These are phyloP conservation scores for Mactromeris polynyma DNA, from an alignment of 2,888 invertebrate genomes.

Conservation along the genomic window DNA sequence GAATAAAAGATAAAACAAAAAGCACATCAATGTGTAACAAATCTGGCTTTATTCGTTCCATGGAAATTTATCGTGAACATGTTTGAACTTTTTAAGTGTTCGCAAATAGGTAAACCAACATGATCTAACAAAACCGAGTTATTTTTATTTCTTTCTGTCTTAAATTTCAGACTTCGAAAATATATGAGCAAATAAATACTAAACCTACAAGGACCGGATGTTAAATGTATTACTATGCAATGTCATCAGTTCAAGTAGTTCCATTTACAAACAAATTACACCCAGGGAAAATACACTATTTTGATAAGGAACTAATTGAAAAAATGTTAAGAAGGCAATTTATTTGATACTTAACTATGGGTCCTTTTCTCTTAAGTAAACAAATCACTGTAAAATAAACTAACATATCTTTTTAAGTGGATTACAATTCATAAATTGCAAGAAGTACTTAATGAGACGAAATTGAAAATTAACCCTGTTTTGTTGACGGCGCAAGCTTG, in stretches of 20 bases:
- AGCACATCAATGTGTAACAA: no score
- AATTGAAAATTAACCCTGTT: not conserved
- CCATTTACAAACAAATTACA: constrained; percentile 31
- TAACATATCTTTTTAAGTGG: constrained; percentile 19
- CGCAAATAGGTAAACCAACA: not conserved
- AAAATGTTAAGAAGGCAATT: constrained; percentile 38
- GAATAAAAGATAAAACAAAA: no score
- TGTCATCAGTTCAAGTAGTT: constrained; percentile 38
- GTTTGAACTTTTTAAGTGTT: not conserved
- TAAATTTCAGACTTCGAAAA: not conserved
- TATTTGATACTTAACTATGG: constrained; percentile 26
- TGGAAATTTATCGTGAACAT: no score
- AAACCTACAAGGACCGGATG: constrained; percentile 24
- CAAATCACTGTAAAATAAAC: constrained; percentile 33
- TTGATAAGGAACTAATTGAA: constrained; percentile 46
- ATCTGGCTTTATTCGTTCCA: no score
- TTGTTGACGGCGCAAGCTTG: not conserved
- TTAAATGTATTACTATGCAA: constrained; percentile 34
- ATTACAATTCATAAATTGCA: constrained; percentile 14
- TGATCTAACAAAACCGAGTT: not conserved
- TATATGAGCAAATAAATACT: not conserved
- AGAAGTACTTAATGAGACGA: not conserved
- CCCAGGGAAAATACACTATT: constrained; percentile 14
- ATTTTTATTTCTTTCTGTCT: not conserved
- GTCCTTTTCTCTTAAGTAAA: constrained; percentile 29